Percentiles rank a stretch among this genome's conserved stretches.
phyloP scores from a whole-genome alignment of 2,888 invertebrate genomes.

The Tachina lurida region DNA sequence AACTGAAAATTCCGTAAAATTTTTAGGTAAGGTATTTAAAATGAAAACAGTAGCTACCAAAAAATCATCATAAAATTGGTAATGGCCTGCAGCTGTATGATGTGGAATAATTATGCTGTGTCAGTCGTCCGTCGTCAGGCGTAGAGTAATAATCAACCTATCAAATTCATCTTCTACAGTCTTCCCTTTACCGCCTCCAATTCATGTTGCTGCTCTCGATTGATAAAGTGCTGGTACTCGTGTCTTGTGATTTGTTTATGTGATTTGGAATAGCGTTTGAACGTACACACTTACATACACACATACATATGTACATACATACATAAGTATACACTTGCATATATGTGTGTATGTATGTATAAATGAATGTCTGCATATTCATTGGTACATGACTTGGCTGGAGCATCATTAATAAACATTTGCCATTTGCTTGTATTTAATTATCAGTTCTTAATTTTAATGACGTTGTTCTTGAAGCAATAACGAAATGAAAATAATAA shows the following conservation, averaged over 20 bases:
- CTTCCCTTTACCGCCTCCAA: neutral
- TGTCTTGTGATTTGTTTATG: constrained; percentile 52
- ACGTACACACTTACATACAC: constrained; percentile 7
- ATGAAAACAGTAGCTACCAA: constrained; percentile 62
- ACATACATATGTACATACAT: neutral
- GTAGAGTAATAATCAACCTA: constrained; percentile 55
- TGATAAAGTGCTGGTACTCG: constrained; percentile 45
- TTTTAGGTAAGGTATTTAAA: neutral
- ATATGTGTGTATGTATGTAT: too few species aligned
- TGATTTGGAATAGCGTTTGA: constrained; percentile 22
- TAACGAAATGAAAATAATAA: constrained; percentile 23
- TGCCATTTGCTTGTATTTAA: constrained; percentile 62
- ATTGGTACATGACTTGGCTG: constrained; percentile 16
- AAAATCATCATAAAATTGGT: constrained; percentile 59
- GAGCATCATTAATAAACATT: constrained; percentile 55
- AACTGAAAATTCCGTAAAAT: neutral
- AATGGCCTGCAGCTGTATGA: constrained; percentile 60
- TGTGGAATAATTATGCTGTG: constrained; percentile 60
- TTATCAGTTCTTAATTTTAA: constrained; percentile 65
- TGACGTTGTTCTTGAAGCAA: constrained; percentile 61
- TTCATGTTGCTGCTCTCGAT: constrained; percentile 39
- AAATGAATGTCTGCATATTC: neutral
- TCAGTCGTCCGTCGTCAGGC: constrained; percentile 51
- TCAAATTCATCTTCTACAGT: constrained; percentile 46
- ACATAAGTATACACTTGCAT: neutral